These are phyloP conservation scores for Ciona savignyi DNA, from an alignment of 23 tunicate genomes.

Conservation along the genomic window DNA sequence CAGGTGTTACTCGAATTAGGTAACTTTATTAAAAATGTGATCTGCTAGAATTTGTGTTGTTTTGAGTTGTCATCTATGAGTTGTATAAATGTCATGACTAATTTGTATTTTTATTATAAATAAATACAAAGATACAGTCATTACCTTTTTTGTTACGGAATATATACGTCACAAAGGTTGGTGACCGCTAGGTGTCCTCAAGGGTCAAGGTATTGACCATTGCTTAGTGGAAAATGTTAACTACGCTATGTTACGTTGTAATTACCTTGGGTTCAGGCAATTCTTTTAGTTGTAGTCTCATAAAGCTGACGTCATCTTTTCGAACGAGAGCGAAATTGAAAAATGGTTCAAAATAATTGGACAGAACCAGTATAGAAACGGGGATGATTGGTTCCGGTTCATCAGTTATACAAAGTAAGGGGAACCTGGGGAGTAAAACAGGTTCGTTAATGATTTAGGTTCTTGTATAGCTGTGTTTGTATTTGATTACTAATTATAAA, in stretches of 20 bases:
- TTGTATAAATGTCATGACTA: too few species aligned
- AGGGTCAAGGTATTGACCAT: too few species aligned
- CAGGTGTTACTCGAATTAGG: neutral
- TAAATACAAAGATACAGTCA: too few species aligned
- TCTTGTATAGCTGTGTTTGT: neutral
- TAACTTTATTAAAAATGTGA: neutral
- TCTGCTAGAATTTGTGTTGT: neutral
- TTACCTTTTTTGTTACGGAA: too few species aligned
- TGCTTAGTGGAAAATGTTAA: too few species aligned
- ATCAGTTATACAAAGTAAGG: slow-evolving; percentile 69
- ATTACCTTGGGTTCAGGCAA: slow-evolving; percentile 70
- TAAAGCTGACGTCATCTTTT: slow-evolving; percentile 17
- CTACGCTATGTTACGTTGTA: neutral
- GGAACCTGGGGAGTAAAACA: slow-evolving; percentile 46
- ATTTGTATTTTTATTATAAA: too few species aligned
- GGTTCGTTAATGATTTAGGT: neutral
- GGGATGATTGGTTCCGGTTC: slow-evolving; percentile 26
- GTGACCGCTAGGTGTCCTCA: too few species aligned
- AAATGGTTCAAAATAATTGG: slow-evolving; percentile 42
- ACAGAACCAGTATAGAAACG: slow-evolving; percentile 6
- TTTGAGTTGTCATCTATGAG: too few species aligned
- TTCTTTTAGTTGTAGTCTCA: slow-evolving; percentile 36
- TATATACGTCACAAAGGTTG: too few species aligned
- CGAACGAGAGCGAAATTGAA: slow-evolving; percentile 52
- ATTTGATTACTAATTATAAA: neutral